Evolutionary conservation across 2,888 invertebrate species (phyloP), one percentile per base, ranked within the genome.

Genomic region (Acanthoscelides obtectus): DNA sequence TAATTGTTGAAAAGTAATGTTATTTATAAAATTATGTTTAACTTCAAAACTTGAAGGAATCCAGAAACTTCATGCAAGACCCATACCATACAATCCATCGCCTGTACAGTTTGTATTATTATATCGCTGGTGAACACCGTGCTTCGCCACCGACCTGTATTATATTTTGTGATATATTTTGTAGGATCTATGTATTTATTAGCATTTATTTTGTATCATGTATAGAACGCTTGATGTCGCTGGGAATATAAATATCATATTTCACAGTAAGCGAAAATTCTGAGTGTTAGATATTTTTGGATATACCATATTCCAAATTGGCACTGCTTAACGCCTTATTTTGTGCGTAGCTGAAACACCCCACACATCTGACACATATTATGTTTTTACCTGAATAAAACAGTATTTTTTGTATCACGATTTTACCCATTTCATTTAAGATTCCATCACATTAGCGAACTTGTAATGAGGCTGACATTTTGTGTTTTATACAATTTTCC

Each of bases 111-210:
- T 45, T 12, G 45, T 45, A 45, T 45, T 45, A 45, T 45, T 25
- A 17, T 45, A 45, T 45, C 45, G 45, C 12, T 45, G 45, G 45
- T 45, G 45, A 25, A 25, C 3, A 5, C 25, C 6, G 25, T 12
- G 45, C 45, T n/a, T 65, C 71, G 66, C 66, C 70, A 68, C 20
- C 71, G 71, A 74, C 66, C 71, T 75, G 75, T 75, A 75, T 75
- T 75, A 74, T 75, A 73, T 22, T 70, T 72, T 74, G 75, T 75
- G 75, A 75, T 75, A 75, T 74, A 72, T 74, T 72, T 72, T 66
- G 69, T 70, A 68, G 65, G 22, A 68, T 70, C 69, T 70, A 74
- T 74, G 71, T 70, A 64, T 71, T 72, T 69, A n/a, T 27, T 70
- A 70, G 65, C 63, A 69, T 69, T 71, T 71, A 63, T 65, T 65